Evolutionary conservation across 2,888 invertebrate genomes (phyloP).

Genomic region (Biston stratarius): DNA sequence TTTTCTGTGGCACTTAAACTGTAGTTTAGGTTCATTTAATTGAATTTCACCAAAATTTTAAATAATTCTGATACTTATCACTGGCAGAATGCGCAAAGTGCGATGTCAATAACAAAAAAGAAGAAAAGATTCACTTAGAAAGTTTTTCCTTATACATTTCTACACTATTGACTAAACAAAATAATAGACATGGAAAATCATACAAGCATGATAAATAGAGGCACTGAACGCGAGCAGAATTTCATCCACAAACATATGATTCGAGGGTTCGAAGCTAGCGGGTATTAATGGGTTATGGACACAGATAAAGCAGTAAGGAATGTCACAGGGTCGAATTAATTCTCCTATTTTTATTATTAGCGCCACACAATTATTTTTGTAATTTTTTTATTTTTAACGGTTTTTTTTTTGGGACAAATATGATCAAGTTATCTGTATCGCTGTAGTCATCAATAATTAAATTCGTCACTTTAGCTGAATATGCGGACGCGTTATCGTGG

Average conservation of each 20-base stretch:
- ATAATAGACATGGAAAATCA: background rate
- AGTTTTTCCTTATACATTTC: background rate
- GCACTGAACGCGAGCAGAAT: conserved; percentile 12
- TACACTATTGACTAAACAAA: background rate
- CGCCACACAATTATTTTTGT: no score
- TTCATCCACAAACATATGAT: conserved; percentile 21
- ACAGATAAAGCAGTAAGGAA: conserved; percentile 3
- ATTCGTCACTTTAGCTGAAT: no score
- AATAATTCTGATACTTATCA: background rate
- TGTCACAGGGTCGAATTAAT: background rate
- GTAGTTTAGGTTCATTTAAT: no score
- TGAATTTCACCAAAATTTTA: no score
- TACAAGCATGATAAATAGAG: conserved; percentile 17
- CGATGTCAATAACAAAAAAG: no score
- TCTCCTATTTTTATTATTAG: background rate
- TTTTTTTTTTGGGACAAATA: no score
- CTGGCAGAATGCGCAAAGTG: no score
- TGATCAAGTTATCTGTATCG: no score
- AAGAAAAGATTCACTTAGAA: background rate
- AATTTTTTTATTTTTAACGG: no score
- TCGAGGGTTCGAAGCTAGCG: conserved; percentile 11
- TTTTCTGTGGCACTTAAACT: no score
- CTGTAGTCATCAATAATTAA: no score
- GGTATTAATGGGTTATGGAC: conserved; percentile 13
- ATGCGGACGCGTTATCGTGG: no score